Percentiles rank a stretch among this genome's conserved stretches.
These are phyloP conservation scores for Elachura formosa DNA, from an alignment of 2,113 vertebrate genomes.

Conservation along the genomic window DNA sequence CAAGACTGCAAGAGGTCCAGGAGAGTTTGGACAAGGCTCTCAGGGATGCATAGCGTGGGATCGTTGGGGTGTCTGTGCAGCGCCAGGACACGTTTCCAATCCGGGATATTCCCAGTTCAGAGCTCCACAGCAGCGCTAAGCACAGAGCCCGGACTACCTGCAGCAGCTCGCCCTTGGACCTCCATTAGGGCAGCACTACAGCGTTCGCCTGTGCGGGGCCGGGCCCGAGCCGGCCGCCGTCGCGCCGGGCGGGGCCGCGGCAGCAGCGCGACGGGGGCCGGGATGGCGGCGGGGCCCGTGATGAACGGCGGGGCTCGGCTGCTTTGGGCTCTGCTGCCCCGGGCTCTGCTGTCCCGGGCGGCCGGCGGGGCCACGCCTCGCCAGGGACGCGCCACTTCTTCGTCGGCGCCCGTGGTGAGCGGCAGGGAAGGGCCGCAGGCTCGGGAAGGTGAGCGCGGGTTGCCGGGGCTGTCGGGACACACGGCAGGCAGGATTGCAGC, in stretches of 20 bases:
- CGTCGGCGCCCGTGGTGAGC: background rate
- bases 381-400: background rate
- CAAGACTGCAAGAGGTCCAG: background rate
- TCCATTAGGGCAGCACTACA: too few species aligned
- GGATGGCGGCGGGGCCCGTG: background rate
- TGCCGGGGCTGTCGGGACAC: background rate
- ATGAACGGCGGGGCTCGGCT: background rate
- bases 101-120: background rate
- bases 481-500: background rate
- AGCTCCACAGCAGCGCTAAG: too few species aligned
- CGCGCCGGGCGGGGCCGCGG: background rate
- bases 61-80: background rate
- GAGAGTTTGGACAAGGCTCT: background rate
- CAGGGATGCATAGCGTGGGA: too few species aligned
- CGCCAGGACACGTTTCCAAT: fast-evolving
- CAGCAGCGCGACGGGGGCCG: background rate
- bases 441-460: background rate
- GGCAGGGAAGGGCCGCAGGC: background rate
- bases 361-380: too few species aligned
- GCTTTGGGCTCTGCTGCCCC: background rate
- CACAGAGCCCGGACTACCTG: fast-evolving
- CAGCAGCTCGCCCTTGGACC: too few species aligned
- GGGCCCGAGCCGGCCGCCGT: background rate
- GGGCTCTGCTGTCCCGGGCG: background rate
- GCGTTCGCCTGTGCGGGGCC: background rate